These are phyloP conservation scores for Lophius piscatorius DNA, from an alignment of 2,113 vertebrate species.

Conservation along the genomic window DNA sequence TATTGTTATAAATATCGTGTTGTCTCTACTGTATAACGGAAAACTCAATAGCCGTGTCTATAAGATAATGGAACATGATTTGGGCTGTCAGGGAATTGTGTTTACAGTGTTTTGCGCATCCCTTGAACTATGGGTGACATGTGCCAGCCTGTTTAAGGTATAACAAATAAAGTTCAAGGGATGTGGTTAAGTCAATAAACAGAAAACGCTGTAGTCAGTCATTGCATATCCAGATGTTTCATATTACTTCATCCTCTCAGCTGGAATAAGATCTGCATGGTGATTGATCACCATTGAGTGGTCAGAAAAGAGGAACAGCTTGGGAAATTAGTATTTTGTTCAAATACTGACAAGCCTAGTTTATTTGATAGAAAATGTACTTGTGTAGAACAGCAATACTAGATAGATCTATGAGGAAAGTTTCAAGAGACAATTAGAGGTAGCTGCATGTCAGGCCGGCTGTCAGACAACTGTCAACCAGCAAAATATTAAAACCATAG, in stretches of 20 bases:
- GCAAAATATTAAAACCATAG: neutral
- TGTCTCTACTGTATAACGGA: no score
- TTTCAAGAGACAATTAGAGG: constrained; percentile 19
- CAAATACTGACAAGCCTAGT: constrained; percentile 14
- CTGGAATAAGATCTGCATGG: constrained; percentile 52
- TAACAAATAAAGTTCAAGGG: no score
- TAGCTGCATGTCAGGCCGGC: constrained; percentile 27
- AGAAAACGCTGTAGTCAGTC: constrained; percentile 6
- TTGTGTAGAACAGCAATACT: no score
- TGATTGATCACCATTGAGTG: constrained; percentile 49
- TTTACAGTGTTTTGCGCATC: constrained; percentile 7
- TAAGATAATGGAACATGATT: no score
- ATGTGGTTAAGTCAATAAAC: no score
- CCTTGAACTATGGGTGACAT: constrained; percentile 36
- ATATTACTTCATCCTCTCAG: constrained; percentile 38
- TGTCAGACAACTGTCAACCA: no score
- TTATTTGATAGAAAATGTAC: constrained; percentile 15
- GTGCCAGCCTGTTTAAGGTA: constrained; percentile 18
- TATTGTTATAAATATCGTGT: no score
- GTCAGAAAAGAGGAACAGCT: constrained; percentile 21
- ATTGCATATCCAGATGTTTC: constrained; percentile 70
- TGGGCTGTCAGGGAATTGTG: neutral
- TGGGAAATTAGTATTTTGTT: constrained; percentile 12
- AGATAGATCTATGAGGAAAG: no score
- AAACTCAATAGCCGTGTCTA: no score